Evolutionary conservation across 1,140 invertebrate species (phyloP).

Genomic region (Pseudomyrmex flavicornis): DNA sequence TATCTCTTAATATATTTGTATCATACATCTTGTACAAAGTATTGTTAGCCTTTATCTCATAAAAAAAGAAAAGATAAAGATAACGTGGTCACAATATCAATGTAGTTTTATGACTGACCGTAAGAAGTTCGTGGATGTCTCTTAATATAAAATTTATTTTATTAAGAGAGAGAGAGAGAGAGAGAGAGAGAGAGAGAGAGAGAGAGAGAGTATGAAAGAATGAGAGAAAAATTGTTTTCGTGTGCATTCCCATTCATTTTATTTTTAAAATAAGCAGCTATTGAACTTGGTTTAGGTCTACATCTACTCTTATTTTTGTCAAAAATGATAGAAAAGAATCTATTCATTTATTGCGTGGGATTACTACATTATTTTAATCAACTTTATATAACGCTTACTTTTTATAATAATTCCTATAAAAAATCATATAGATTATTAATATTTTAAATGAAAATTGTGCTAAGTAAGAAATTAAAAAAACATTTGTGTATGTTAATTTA

Average conservation of each 20-base stretch:
- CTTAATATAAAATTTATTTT: conserved; percentile 45
- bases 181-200: neutral
- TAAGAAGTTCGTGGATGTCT: conserved; percentile 65
- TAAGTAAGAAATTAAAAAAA: too few species aligned
- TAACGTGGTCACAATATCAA: conserved; percentile 75
- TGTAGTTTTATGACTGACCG: conserved; percentile 73
- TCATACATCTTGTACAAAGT: conserved; percentile 85
- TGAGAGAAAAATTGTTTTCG: conserved; percentile 33
- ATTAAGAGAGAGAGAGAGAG: too few species aligned
- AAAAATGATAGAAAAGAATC: conserved; percentile 5
- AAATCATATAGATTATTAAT: too few species aligned
- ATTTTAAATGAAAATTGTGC: too few species aligned
- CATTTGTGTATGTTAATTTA: too few species aligned
- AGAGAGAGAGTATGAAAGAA: neutral
- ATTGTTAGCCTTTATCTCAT: conserved; percentile 82
- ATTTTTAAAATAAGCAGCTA: conserved; percentile 6
- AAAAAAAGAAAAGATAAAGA: conserved; percentile 60
- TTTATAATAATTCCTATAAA: too few species aligned
- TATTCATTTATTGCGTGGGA: too few species aligned
- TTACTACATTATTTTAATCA: too few species aligned
- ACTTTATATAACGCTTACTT: too few species aligned
- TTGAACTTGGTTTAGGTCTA: neutral
- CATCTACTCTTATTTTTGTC: neutral
- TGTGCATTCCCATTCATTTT: conserved; percentile 22
- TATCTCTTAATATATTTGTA: conserved; percentile 85